Evolutionary conservation across 2,113 vertebrate genomes (phyloP).

Genomic region (Holacanthus passer): DNA sequence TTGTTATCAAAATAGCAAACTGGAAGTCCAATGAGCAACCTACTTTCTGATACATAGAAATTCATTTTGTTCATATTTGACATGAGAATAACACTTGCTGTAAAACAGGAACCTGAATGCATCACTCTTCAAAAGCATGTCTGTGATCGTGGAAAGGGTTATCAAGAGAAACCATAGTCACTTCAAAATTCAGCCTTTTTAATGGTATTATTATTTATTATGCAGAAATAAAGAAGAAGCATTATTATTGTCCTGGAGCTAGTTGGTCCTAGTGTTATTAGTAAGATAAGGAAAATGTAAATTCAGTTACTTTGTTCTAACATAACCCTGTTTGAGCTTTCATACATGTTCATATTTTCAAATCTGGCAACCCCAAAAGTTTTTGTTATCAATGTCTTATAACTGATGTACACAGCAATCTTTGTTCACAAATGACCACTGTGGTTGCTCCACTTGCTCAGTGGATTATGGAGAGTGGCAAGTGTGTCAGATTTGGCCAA

Average conservation of each 20-base stretch:
- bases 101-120: too few relatives aligned
- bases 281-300: too few relatives aligned
- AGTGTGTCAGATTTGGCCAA: conserved; percentile 31
- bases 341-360: too few relatives aligned
- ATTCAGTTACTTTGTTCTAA: too few relatives aligned
- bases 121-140: not conserved
- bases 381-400: too few relatives aligned
- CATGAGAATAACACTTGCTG: not conserved
- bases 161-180: not conserved
- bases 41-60: not conserved
- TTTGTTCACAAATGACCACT: conserved; percentile 58
- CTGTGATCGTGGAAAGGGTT: not conserved
- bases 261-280: too few relatives aligned
- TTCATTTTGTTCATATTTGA: not conserved
- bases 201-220: not conserved
- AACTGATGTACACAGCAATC: too few relatives aligned
- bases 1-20: not conserved
- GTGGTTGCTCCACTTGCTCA: conserved; percentile 32
- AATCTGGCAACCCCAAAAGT: too few relatives aligned
- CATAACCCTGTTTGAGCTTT: too few relatives aligned
- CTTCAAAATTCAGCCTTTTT: not conserved
- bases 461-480: conserved; percentile 38
- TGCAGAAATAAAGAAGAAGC: too few relatives aligned
- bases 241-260: too few relatives aligned
- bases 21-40: not conserved